These are phyloP conservation scores for Thermophis baileyi DNA, from an alignment of 2,113 vertebrate genomes.

Conservation along the genomic window DNA sequence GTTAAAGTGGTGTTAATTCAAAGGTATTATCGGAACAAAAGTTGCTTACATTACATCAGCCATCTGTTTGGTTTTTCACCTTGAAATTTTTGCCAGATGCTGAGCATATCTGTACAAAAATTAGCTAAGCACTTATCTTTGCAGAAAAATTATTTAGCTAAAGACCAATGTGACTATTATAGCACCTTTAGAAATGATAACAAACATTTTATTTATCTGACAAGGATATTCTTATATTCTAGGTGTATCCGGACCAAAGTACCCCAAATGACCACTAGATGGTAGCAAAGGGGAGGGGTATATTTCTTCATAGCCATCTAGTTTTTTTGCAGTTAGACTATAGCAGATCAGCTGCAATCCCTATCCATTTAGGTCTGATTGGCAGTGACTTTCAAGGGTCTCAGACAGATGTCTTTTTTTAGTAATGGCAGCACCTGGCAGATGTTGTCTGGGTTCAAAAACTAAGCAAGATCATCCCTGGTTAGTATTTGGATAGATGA, in stretches of 20 bases:
- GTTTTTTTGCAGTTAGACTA: not conserved
- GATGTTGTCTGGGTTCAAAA: not conserved
- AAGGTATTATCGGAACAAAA: constrained; percentile 76
- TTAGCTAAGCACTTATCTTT: constrained; percentile 60
- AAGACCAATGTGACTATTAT: not conserved
- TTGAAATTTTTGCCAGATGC: constrained; percentile 81
- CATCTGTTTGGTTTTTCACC: constrained; percentile 79
- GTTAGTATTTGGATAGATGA: not conserved
- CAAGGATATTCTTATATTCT: not conserved
- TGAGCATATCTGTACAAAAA: constrained; percentile 68
- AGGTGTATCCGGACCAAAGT: not conserved
- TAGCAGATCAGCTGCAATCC: not conserved
- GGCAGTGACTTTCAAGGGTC: not conserved
- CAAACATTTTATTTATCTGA: not conserved
- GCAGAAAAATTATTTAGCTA: constrained; percentile 45
- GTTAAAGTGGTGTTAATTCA: constrained; percentile 73
- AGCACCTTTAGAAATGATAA: not conserved
- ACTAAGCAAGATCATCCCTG: not conserved
- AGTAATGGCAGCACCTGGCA: not conserved
- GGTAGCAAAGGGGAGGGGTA: not conserved
- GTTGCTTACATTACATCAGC: constrained; percentile 78
- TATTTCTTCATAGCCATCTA: not conserved
- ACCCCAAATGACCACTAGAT: not conserved
- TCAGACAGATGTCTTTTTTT: not conserved
- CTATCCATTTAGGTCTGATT: not conserved